Evolutionary conservation across 2,888 invertebrate species (phyloP).

Genomic region (Pristionchus maxplancki): DNA sequence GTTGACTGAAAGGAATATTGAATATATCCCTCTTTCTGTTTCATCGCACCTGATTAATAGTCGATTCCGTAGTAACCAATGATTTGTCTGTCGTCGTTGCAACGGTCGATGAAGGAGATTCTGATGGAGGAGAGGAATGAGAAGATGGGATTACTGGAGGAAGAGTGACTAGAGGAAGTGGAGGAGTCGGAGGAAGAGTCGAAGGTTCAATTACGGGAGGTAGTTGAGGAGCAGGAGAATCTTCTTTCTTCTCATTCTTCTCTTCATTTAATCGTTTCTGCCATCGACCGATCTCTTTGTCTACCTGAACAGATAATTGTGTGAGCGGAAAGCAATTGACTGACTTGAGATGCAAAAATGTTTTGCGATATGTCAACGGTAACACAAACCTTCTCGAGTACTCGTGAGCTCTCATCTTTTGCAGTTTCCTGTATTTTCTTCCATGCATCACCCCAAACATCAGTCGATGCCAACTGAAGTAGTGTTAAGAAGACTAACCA

Average conservation of each 20-base stretch:
- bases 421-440: neutral
- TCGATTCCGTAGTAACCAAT: neutral
- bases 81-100: neutral
- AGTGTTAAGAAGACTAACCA: neutral
- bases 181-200: neutral
- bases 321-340: neutral
- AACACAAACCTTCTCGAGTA: neutral
- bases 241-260: neutral
- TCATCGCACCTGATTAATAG: neutral
- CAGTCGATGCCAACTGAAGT: neutral
- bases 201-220: neutral
- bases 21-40: neutral
- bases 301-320: neutral
- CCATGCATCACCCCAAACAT: neutral
- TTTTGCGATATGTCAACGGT: neutral
- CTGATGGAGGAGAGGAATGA: neutral
- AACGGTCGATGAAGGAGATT: neutral
- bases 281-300: conserved; percentile 7
- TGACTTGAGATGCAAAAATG: neutral
- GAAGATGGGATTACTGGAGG: neutral
- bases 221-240: neutral
- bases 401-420: neutral
- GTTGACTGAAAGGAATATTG: neutral
- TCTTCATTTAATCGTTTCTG: neutral
- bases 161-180: neutral